Evolutionary conservation across 1,140 invertebrate genomes (phyloP).

Genomic region (Pseudomyrmex pallidus): DNA sequence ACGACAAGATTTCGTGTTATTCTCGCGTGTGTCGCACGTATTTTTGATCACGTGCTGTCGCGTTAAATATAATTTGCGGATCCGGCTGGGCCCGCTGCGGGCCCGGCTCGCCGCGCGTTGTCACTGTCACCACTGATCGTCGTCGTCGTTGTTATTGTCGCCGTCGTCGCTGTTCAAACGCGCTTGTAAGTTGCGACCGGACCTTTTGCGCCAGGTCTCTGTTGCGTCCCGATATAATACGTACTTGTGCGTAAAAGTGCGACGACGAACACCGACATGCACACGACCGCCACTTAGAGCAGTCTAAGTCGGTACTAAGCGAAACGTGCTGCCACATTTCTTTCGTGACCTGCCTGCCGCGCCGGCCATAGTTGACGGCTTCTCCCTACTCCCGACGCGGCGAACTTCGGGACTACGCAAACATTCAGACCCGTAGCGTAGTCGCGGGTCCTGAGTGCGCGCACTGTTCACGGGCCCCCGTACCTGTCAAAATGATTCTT

Average conservation of each 20-base stretch:
- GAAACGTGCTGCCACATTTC: conserved; percentile 83
- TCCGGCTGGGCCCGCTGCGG: not conserved
- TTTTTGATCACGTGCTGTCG: conserved; percentile 9
- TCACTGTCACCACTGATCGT: conserved; percentile 48
- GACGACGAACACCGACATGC: conserved; percentile 60
- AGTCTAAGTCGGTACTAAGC: conserved; percentile 83
- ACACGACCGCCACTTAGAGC: conserved; percentile 80
- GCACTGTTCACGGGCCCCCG: no score
- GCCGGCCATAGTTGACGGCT: conserved; percentile 83
- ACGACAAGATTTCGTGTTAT: conserved; percentile 54
- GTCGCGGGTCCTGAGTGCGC: not conserved
- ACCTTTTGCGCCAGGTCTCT: conserved; percentile 11
- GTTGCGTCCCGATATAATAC: conserved; percentile 49
- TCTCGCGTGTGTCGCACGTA: conserved; percentile 42
- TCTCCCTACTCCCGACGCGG: conserved; percentile 67
- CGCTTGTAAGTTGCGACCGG: conserved; percentile 1
- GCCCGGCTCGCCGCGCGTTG: conserved; percentile 9
- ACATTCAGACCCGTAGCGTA: conserved; percentile 73
- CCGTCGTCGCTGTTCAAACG: not conserved
- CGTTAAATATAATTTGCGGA: not conserved
- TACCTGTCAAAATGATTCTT: not conserved
- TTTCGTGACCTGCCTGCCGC: conserved; percentile 81
- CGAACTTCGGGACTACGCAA: conserved; percentile 67
- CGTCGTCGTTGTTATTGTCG: conserved; percentile 1
- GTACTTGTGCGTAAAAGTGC: conserved; percentile 32